phyloP scores from a whole-genome alignment of 1,140 invertebrate genomes.

The Cyclargus thomasi region DNA sequence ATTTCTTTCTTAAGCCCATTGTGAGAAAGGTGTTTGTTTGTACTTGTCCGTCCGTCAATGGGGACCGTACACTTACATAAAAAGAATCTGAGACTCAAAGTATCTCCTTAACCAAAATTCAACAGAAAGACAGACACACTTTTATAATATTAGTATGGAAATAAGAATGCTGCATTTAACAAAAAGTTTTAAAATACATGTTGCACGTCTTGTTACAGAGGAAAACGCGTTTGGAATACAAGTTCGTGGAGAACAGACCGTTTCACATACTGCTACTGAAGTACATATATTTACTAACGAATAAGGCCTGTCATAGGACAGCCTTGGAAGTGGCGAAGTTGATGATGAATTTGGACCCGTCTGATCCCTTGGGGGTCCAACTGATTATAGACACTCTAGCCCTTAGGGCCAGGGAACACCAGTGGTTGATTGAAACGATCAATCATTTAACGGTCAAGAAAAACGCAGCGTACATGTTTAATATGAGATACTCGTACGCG shows the following conservation, averaged over 20 bases:
- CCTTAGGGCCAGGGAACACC: slow-evolving; percentile 85
- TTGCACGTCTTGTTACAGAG: slow-evolving; percentile 29
- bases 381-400: slow-evolving; percentile 93
- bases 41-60: too few species aligned
- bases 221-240: slow-evolving; percentile 82
- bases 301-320: slow-evolving; percentile 87
- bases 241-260: slow-evolving; percentile 88
- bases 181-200: too few species aligned
- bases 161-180: too few species aligned
- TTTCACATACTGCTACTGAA: slow-evolving; percentile 91
- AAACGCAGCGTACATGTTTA: slow-evolving; percentile 89
- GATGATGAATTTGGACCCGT: slow-evolving; percentile 86
- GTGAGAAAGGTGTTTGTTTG: too few species aligned
- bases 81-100: too few species aligned
- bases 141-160: too few species aligned
- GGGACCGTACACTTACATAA: too few species aligned
- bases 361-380: slow-evolving; percentile 88
- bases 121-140: too few species aligned
- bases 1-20: too few species aligned
- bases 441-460: slow-evolving; percentile 79
- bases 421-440: slow-evolving; percentile 87
- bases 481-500: slow-evolving; percentile 90
- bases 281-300: slow-evolving; percentile 87
- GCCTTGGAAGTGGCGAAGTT: slow-evolving; percentile 88
- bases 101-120: too few species aligned